These are phyloP conservation scores for Epizoanthus fatuus DNA, from an alignment of 92 coral and sea anemone genomes.

Conservation along the genomic window DNA sequence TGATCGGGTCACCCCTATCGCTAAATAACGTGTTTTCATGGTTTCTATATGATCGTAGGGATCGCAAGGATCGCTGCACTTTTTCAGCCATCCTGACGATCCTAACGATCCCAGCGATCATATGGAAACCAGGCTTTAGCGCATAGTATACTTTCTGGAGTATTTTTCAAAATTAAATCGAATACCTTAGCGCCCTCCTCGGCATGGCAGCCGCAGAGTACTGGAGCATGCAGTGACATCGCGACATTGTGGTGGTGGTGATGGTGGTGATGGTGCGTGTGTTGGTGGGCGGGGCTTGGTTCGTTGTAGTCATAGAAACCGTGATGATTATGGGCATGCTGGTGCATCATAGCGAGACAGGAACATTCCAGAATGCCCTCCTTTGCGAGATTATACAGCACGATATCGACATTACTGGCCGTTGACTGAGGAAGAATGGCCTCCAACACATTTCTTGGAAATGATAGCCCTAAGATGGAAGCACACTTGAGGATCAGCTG, in stretches of 20 bases:
- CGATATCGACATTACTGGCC: slow-evolving; percentile 72
- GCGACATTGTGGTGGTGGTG: slow-evolving; percentile 98
- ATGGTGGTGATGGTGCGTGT: slow-evolving; percentile 96
- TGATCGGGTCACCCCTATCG: too few relatives aligned
- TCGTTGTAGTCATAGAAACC: slow-evolving; percentile 97
- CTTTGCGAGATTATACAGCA: slow-evolving; percentile 88
- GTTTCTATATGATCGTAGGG: too few relatives aligned
- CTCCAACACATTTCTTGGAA: slow-evolving; percentile 84
- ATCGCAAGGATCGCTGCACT: too few relatives aligned
- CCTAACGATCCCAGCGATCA: too few relatives aligned
- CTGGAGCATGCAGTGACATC: slow-evolving; percentile 87
- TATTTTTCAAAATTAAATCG: not conserved
- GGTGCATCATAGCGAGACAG: slow-evolving; percentile 89
- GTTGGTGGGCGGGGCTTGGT: slow-evolving; percentile 92
- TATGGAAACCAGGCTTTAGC: too few relatives aligned
- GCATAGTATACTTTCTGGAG: not conserved
- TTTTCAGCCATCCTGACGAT: too few relatives aligned
- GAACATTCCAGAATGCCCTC: slow-evolving; percentile 97
- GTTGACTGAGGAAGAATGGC: slow-evolving; percentile 88
- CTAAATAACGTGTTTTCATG: too few relatives aligned
- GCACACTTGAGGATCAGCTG: slow-evolving; percentile 93
- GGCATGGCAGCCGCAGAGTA: slow-evolving; percentile 94
- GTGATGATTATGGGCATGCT: slow-evolving; percentile 95
- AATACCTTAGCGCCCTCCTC: slow-evolving; percentile 88
- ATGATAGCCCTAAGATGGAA: slow-evolving; percentile 85